A percentile compares a stretch with the other conserved stretches of the same genome.
Conservation (phyloP, 2,888 invertebrate species). For the Dolichomitus sp. region DNA sequence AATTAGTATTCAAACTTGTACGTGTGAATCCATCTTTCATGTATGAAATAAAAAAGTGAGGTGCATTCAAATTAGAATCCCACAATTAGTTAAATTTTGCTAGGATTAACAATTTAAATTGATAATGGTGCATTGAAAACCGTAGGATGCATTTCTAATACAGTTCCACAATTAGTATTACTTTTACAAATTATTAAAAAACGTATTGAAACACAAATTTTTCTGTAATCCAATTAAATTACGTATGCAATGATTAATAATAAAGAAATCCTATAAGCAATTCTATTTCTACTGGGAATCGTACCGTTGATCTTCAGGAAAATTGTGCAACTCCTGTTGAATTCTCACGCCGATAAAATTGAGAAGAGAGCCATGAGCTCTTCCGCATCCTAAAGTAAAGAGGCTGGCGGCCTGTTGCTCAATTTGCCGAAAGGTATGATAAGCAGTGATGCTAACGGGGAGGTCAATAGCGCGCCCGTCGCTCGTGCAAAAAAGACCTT, state of each 20-base stretch:
- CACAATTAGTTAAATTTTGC: too few species aligned
- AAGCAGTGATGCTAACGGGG: constrained; percentile 89
- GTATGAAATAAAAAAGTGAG: too few species aligned
- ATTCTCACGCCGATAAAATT: constrained; percentile 90
- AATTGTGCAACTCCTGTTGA: constrained; percentile 90
- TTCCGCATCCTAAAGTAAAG: constrained; percentile 89
- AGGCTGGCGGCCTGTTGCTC: constrained; percentile 90
- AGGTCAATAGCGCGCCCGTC: constrained; percentile 90
- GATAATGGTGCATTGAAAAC: too few species aligned
- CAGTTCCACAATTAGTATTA: too few species aligned
- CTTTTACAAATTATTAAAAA: too few species aligned
- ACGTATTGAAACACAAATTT: too few species aligned
- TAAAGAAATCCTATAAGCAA: not conserved
- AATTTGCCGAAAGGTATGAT: constrained; percentile 90
- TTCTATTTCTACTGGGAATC: not conserved
- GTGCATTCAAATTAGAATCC: too few species aligned
- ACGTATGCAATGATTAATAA: not conserved
- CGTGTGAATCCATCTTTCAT: too few species aligned
- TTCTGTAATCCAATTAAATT: not conserved
- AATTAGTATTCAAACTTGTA: too few species aligned
- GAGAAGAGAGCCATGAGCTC: constrained; percentile 89
- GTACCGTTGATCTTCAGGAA: constrained; percentile 89
- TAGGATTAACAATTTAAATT: too few species aligned
- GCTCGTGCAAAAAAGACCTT: constrained; percentile 90
- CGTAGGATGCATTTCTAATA: too few species aligned